phyloP scores from a whole-genome alignment of 2,888 invertebrate genomes.

The Drosophila birchii region DNA sequence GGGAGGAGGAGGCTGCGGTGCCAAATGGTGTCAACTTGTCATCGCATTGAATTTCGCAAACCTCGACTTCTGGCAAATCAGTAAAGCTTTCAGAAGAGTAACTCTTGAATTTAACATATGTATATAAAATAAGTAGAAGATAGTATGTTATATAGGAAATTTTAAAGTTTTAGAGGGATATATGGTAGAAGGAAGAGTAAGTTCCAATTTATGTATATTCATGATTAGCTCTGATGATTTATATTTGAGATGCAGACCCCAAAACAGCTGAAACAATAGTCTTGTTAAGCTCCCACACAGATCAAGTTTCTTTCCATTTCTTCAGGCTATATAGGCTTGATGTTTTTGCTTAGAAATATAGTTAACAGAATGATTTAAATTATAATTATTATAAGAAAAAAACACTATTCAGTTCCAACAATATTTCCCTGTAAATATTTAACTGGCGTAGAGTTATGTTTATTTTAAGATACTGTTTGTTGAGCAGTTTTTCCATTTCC shows the following conservation, averaged over 20 bases:
- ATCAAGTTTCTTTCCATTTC: background rate
- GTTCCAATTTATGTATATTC: background rate
- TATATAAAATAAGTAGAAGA: background rate
- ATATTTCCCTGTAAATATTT: background rate
- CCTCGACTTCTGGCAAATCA: background rate
- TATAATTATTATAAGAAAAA: background rate
- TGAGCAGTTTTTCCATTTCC: background rate
- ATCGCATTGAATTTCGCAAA: background rate
- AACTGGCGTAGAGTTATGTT: background rate
- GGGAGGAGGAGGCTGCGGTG: background rate
- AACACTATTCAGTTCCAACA: background rate
- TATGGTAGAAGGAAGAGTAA: background rate
- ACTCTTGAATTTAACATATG: background rate
- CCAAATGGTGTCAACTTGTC: constrained; percentile 1
- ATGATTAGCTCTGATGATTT: background rate
- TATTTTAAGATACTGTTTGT: background rate
- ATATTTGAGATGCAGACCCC: background rate
- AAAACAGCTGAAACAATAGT: background rate
- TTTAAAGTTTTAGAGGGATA: too few relatives aligned
- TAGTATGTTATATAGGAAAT: background rate
- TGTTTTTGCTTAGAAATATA: background rate
- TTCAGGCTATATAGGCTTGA: background rate
- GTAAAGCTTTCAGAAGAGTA: background rate
- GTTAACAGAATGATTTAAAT: background rate
- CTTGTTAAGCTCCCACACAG: background rate